These are phyloP conservation scores for Desoria tigrina DNA, from an alignment of 2,888 invertebrate species.

Conservation along the genomic window DNA sequence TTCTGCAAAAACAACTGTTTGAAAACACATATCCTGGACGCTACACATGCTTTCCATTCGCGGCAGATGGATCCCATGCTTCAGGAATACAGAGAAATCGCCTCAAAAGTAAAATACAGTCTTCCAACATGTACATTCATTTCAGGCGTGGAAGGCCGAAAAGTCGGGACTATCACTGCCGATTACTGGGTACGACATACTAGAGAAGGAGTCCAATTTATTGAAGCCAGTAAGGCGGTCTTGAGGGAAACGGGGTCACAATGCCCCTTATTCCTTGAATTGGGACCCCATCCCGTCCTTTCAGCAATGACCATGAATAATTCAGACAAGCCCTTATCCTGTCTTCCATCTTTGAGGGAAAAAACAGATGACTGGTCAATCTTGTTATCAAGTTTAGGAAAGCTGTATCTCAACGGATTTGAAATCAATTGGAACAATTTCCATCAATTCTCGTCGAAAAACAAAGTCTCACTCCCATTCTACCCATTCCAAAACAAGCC, in stretches of 20 bases:
- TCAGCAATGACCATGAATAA: slow-evolving; percentile 20
- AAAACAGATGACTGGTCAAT: slow-evolving; percentile 24
- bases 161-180: neutral
- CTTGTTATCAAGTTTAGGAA: slow-evolving; percentile 22
- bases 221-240: slow-evolving; percentile 18
- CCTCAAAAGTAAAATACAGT: neutral
- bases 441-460: slow-evolving; percentile 10
- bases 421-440: slow-evolving; percentile 32
- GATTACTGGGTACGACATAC: slow-evolving; percentile 35
- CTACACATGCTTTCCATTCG: slow-evolving; percentile 40
- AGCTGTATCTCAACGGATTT: slow-evolving; percentile 23
- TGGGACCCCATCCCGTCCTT: slow-evolving; percentile 43
- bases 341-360: slow-evolving; percentile 31
- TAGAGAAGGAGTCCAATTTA: slow-evolving; percentile 27
- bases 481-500: slow-evolving; percentile 36
- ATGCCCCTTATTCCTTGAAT: slow-evolving; percentile 36
- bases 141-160: slow-evolving; percentile 19
- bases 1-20: slow-evolving; percentile 22
- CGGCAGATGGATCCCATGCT: slow-evolving; percentile 33
- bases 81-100: slow-evolving; percentile 25
- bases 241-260: neutral
- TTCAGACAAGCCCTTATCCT: slow-evolving; percentile 6
- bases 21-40: slow-evolving; percentile 20
- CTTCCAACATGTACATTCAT: slow-evolving; percentile 6
- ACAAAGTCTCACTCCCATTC: slow-evolving; percentile 13